Percentiles rank a stretch among this genome's conserved stretches.
Conservation (phyloP, 2,797 vertebrate genomes). For the Cirrhinus molitorella region DNA sequence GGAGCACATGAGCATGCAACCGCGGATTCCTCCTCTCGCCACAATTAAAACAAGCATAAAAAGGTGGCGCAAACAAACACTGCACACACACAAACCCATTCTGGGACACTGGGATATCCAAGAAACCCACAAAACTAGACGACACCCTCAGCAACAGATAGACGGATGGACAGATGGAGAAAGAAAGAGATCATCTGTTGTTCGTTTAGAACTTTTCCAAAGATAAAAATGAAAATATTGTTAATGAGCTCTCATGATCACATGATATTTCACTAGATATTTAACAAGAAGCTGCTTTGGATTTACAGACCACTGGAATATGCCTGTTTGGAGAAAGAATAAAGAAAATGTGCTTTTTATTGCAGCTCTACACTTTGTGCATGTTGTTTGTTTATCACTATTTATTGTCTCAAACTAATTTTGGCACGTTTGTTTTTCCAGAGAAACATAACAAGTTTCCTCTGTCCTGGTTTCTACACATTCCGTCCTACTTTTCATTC, state of each 20-base stretch:
- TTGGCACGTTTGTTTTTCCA: conserved; percentile 82
- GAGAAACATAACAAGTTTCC: conserved; percentile 73
- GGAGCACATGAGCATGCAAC: conserved; percentile 74
- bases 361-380: conserved; percentile 74
- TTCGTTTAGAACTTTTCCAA: conserved; percentile 54
- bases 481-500: conserved; percentile 77
- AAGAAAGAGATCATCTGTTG: conserved; percentile 52
- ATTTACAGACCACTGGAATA: conserved; percentile 75
- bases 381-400: conserved; percentile 78
- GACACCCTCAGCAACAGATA: not conserved
- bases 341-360: conserved; percentile 82
- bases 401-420: conserved; percentile 83
- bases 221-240: conserved; percentile 63
- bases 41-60: conserved; percentile 72
- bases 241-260: conserved; percentile 78
- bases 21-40: conserved; percentile 79
- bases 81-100: conserved; percentile 64
- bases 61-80: conserved; percentile 79
- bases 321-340: conserved; percentile 64
- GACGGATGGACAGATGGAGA: not conserved
- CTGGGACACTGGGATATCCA: conserved; percentile 1
- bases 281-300: conserved; percentile 79
- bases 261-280: conserved; percentile 72
- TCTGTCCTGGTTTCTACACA: conserved; percentile 79
- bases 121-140: not conserved